These are phyloP conservation scores for Rhabdomys dilectus DNA, from an alignment of 2,113 vertebrate genomes.

Conservation along the genomic window DNA sequence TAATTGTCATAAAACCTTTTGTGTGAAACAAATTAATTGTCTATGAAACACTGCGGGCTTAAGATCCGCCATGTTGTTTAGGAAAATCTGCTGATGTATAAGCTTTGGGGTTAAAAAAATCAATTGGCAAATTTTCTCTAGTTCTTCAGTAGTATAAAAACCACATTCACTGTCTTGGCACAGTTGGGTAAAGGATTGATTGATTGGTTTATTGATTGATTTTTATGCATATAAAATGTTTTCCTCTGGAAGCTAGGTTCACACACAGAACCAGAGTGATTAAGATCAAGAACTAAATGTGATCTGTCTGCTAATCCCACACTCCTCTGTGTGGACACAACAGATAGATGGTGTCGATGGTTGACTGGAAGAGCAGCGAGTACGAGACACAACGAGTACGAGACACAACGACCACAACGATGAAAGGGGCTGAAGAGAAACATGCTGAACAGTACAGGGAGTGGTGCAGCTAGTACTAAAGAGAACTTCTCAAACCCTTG, in stretches of 20 bases:
- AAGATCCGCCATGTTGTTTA: background rate
- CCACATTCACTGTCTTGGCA: background rate
- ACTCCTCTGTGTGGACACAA: background rate
- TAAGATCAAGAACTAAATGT: background rate
- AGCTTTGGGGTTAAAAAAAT: background rate
- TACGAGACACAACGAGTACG: accelerated
- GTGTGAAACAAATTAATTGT: background rate
- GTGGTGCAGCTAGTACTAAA: too few relatives aligned
- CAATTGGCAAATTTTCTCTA: background rate
- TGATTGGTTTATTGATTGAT: background rate
- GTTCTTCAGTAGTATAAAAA: background rate
- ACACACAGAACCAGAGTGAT: background rate
- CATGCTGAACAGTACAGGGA: background rate
- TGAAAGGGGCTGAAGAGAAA: background rate
- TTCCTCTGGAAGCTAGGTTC: background rate
- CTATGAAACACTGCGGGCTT: background rate
- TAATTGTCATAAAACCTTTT: background rate
- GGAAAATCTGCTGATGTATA: background rate
- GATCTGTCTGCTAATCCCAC: accelerated
- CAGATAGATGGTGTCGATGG: background rate
- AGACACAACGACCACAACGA: too few relatives aligned
- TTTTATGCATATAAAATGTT: background rate
- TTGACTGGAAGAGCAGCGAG: accelerated
- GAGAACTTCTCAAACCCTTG: background rate
- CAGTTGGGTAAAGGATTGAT: background rate